phyloP scores from a whole-genome alignment of 2,888 invertebrate species.

The Amorpha juglandis region DNA sequence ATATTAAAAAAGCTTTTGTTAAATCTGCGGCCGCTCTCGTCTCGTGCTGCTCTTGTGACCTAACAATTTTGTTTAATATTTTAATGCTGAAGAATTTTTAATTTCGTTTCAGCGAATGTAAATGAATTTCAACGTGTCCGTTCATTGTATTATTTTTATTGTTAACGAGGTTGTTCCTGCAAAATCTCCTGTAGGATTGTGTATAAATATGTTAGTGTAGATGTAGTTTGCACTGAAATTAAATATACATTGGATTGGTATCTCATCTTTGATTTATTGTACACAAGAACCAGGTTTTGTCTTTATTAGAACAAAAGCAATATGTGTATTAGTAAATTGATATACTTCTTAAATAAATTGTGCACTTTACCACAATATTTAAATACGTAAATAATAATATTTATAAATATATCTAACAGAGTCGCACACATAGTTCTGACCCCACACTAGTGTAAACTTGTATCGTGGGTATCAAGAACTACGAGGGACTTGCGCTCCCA shows the following conservation, averaged over 20 bases:
- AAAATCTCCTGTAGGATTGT: not conserved
- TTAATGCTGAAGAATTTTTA: conserved; percentile 24
- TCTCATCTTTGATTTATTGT: not conserved
- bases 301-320: no score
- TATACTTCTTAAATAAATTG: no score
- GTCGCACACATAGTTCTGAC: no score
- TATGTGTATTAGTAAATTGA: no score
- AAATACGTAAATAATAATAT: no score
- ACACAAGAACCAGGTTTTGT: no score
- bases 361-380: no score
- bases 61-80: conserved; percentile 25
- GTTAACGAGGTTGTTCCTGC: not conserved
- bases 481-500: no score
- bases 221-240: not conserved
- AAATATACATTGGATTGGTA: not conserved
- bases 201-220: not conserved
- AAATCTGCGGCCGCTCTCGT: conserved; percentile 30
- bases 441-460: no score
- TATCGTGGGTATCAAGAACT: no score
- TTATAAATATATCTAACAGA: no score
- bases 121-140: conserved; percentile 7
- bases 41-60: conserved; percentile 15
- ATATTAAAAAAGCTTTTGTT: conserved; percentile 81
- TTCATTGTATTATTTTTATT: conserved; percentile 3
- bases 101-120: conserved; percentile 28